Percentiles rank a stretch among this genome's conserved stretches.
These are phyloP conservation scores for Lycocerus yunnanus DNA, from an alignment of 2,888 invertebrate genomes.

Conservation along the genomic window DNA sequence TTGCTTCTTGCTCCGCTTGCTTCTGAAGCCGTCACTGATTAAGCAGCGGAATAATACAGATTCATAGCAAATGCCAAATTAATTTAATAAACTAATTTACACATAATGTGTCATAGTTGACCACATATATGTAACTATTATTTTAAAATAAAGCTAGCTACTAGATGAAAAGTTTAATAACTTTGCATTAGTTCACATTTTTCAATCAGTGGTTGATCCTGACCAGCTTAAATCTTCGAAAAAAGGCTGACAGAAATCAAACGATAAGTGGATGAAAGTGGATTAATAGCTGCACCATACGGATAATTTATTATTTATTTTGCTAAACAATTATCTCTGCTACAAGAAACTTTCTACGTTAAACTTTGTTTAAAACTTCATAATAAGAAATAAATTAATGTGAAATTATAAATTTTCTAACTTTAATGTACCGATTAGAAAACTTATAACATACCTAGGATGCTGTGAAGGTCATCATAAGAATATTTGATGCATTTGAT, in stretches of 20 bases:
- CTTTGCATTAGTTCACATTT: too few relatives aligned
- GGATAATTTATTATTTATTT: background rate
- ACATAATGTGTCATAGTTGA: too few relatives aligned
- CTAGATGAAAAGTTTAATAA: background rate
- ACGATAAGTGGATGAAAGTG: background rate
- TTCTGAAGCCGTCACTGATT: too few relatives aligned
- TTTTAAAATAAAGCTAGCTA: too few relatives aligned
- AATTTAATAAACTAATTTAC: too few relatives aligned
- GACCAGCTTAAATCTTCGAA: background rate
- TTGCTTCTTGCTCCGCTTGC: too few relatives aligned
- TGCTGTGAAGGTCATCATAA: too few relatives aligned
- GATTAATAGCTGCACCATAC: too few relatives aligned
- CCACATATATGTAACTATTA: too few relatives aligned
- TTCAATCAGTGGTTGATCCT: background rate
- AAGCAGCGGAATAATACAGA: too few relatives aligned
- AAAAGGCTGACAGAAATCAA: too few relatives aligned
- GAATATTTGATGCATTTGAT: background rate
- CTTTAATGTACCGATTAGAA: background rate
- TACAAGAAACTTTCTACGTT: background rate
- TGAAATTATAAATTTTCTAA: background rate
- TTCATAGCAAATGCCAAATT: too few relatives aligned
- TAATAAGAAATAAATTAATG: background rate
- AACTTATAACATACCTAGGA: background rate
- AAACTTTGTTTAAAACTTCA: background rate
- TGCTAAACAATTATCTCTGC: background rate